phyloP scores from a whole-genome alignment of 2,797 vertebrate genomes.

The Tapera naevia region DNA sequence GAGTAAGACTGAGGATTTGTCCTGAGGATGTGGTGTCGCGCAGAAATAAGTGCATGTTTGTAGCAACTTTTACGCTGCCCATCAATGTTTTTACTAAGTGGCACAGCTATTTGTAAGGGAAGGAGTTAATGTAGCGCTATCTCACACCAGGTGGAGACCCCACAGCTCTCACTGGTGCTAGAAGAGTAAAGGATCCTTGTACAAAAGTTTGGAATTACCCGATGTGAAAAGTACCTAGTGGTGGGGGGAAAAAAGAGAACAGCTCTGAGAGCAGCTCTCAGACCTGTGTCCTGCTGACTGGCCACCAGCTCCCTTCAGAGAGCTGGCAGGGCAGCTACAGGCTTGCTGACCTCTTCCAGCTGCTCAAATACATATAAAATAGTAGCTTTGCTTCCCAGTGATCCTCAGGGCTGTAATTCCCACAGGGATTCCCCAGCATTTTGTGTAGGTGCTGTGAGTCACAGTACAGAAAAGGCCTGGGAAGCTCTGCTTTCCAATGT shows the following conservation, averaged over 20 bases:
- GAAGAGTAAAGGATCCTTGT: neutral
- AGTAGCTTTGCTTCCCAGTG: neutral
- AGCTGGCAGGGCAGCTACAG: neutral
- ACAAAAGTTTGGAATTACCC: neutral
- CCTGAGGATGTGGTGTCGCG: neutral
- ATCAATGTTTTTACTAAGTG: neutral
- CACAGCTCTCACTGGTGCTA: neutral
- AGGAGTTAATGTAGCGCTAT: neutral
- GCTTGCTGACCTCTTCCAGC: neutral
- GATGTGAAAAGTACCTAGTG: neutral
- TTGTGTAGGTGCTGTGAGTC: neutral
- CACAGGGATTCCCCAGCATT: neutral
- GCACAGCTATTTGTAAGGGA: neutral
- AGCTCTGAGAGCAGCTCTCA: neutral
- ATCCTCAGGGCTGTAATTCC: neutral
- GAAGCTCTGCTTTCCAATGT: neutral
- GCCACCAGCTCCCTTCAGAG: neutral
- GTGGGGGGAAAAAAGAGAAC: neutral
- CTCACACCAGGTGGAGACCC: neutral
- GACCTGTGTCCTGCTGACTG: neutral
- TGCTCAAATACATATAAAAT: neutral
- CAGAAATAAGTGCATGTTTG: neutral
- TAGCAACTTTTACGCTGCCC: neutral
- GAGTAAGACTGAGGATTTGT: neutral
- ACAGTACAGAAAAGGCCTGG: neutral